These are phyloP conservation scores for Balearica regulorum DNA, from an alignment of 2,797 vertebrate species.

Conservation along the genomic window DNA sequence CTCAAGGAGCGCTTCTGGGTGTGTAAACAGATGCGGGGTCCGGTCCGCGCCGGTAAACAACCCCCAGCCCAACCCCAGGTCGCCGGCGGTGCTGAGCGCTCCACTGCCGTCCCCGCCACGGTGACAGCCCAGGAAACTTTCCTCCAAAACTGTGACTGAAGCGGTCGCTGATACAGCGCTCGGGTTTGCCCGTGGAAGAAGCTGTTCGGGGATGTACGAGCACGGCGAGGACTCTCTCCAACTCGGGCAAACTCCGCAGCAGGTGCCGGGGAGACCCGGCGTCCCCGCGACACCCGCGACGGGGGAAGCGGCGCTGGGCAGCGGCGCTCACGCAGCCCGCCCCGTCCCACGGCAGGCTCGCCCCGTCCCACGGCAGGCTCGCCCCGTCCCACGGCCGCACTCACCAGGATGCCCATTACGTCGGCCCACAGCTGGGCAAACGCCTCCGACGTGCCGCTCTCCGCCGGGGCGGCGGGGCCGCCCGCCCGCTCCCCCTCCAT, in stretches of 20 bases:
- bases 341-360: neutral
- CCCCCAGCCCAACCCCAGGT: neutral
- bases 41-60: neutral
- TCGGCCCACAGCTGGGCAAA: slow-evolving; percentile 92
- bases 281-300: neutral
- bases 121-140: neutral
- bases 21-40: neutral
- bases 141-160: rapidly evolving
- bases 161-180: too few species aligned
- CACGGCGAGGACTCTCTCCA: neutral
- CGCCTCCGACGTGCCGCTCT: slow-evolving; percentile 77
- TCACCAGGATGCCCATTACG: slow-evolving; percentile 98
- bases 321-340: neutral
- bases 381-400: slow-evolving; percentile 48
- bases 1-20: neutral
- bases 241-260: neutral
- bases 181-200: neutral
- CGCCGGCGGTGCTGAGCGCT: neutral
- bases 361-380: neutral
- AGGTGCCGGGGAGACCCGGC: neutral
- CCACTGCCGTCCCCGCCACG: neutral
- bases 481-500: slow-evolving; percentile 76
- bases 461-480: slow-evolving; percentile 61
- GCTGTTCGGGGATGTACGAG: neutral
- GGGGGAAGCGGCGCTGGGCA: neutral